Conservation (phyloP, 2,113 vertebrate species). For the Ptychochromis oligacanthus region DNA sequence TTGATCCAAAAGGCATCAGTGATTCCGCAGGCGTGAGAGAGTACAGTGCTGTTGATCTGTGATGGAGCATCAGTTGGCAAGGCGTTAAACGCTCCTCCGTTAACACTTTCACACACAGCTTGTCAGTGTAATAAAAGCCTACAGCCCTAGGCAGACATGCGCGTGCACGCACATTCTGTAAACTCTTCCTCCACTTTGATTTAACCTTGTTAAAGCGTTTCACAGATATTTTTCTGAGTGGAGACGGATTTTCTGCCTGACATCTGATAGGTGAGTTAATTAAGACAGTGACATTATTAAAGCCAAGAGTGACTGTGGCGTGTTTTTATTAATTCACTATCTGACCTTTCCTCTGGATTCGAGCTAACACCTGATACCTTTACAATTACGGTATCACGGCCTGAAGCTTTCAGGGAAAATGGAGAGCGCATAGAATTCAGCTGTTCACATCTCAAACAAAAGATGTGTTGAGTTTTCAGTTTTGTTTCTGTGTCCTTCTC, state of each 20-base stretch:
- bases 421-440: not conserved
- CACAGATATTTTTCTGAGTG: slow-evolving; percentile 35
- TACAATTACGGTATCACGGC: slow-evolving; percentile 17
- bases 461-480: not conserved
- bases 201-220: slow-evolving; percentile 58
- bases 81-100: slow-evolving; percentile 63
- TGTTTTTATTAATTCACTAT: slow-evolving; percentile 74
- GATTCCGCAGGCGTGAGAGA: slow-evolving; percentile 7
- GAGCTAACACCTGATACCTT: slow-evolving; percentile 60
- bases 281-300: slow-evolving; percentile 75
- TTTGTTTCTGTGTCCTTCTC: slow-evolving; percentile 16
- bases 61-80: slow-evolving; percentile 34
- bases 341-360: slow-evolving; percentile 68
- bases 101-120: slow-evolving; percentile 61
- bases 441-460: not conserved
- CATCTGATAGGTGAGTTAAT: slow-evolving; percentile 66
- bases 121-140: slow-evolving; percentile 54
- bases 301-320: slow-evolving; percentile 48
- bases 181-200: slow-evolving; percentile 58
- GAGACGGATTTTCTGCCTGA: slow-evolving; percentile 45
- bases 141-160: slow-evolving; percentile 23
- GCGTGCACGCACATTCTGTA: slow-evolving; percentile 9
- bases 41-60: slow-evolving; percentile 21
- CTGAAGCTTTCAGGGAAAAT: not conserved
- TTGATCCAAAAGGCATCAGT: slow-evolving; percentile 31